Evolutionary conservation across 2,888 invertebrate species (phyloP).

Genomic region (Lissonota sp.): DNA sequence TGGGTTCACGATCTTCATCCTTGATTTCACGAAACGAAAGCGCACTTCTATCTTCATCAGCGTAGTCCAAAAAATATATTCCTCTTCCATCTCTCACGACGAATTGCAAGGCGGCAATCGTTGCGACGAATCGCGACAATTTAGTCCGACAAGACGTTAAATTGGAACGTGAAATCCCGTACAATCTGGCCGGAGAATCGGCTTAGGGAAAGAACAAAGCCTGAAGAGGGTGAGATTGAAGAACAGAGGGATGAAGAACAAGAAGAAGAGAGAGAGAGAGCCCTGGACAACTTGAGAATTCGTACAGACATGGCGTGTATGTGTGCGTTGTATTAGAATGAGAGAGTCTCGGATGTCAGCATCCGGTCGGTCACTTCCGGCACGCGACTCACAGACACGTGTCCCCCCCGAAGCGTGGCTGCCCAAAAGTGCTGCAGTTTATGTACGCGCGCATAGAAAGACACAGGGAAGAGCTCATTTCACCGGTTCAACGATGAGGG

Average conservation of each 20-base stretch:
- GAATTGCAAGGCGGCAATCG: background rate
- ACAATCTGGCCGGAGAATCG: conserved; percentile 6
- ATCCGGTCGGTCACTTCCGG: conserved; percentile 84
- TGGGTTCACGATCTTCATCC: conserved; percentile 14
- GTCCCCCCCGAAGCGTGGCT: conserved; percentile 71
- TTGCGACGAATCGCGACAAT: background rate
- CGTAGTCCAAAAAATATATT: background rate
- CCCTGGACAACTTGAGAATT: conserved; percentile 2
- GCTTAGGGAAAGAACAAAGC: conserved; percentile 57
- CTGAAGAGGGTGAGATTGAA: conserved; percentile 38
- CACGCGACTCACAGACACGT: conserved; percentile 82
- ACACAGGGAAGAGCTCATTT: conserved; percentile 46
- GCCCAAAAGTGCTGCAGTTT: conserved; percentile 57
- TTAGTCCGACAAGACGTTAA: background rate
- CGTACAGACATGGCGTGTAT: conserved; percentile 23
- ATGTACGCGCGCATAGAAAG: conserved; percentile 29
- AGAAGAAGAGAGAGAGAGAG: conserved; percentile 61
- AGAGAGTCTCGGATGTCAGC: conserved; percentile 81
- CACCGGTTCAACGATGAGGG: conserved; percentile 34
- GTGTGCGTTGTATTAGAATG: conserved; percentile 28
- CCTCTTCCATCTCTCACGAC: background rate
- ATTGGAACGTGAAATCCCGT: conserved; percentile 11
- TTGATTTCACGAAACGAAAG: conserved; percentile 16
- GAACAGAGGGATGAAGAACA: conserved; percentile 4
- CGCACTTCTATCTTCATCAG: conserved; percentile 21